phyloP scores from a whole-genome alignment of 2,797 vertebrate genomes.

The Acanthopagrus latus region DNA sequence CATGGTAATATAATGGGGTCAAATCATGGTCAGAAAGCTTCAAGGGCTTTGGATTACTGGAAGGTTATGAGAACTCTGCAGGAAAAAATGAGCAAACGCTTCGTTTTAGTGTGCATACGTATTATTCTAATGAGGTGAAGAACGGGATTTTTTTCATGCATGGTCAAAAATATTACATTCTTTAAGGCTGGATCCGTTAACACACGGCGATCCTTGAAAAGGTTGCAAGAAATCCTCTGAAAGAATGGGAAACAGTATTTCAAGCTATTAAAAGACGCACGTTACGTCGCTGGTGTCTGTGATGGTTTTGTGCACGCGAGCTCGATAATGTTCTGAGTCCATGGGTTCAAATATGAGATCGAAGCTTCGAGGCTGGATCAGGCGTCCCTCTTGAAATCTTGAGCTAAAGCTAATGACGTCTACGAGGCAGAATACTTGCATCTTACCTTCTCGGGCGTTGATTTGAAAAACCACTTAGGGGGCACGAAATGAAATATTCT shows the following conservation, averaged over 20 bases:
- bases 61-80: neutral
- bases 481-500: constrained; percentile 46
- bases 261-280: neutral
- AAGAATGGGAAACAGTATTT: neutral
- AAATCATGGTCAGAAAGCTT: neutral
- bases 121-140: neutral
- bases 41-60: neutral
- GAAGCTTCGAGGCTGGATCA: neutral
- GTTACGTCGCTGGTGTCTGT: no score
- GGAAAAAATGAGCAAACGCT: neutral
- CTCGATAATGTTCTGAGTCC: neutral
- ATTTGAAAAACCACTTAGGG: constrained; percentile 33
- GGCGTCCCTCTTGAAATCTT: neutral
- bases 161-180: neutral
- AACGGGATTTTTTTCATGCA: neutral
- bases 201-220: no score
- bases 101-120: neutral
- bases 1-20: no score
- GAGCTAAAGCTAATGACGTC: neutral
- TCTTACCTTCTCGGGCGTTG: constrained; percentile 21
- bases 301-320: neutral
- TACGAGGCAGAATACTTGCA: constrained; percentile 16
- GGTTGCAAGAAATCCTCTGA: no score
- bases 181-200: no score
- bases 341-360: neutral